Evolutionary conservation across 1,140 invertebrate species (phyloP), one percentile per base, ranked within the genome.

Genomic region (Dolichoris vasculosae): DNA sequence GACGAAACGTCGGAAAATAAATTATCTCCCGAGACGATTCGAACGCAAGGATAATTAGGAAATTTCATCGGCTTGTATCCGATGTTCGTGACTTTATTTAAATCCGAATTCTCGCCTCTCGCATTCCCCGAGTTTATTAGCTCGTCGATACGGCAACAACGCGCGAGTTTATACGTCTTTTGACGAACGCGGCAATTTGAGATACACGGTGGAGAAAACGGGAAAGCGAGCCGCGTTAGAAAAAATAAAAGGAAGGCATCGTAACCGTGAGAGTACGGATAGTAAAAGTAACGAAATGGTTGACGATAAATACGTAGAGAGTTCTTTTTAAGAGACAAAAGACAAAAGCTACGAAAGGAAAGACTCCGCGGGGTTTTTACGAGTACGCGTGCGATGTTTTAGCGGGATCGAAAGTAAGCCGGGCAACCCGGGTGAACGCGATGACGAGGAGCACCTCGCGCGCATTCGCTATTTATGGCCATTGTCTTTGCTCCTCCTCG

Each of bases 381-480:
- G 30, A 67, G 63, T n/a, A 32, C 63, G 63, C 32, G 38, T 73
- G 35, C 40, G 26, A 23, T 40, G 38, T 43, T 73, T n/a, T 40
- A 43, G 38, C 38, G 38, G 69, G 40, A 73, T 73, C 40, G 35
- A 73, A 73, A 20, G 20, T 43, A 73, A 26, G 63, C 30, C 11
- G 11, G n/a, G n/a, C 63, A 13, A 6, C 63, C 11, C 26, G 13
- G 59, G 59, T 26, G 59, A n/a, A 1, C 9, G 23, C 40, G 73
- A 51, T 20, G 76, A 59, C n/a, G 46, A 35, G 30, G 46, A 51
- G 23, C 76, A 63, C 38, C 38, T 78, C 46, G 32, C 59, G 48
- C 17, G 51, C 64, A 51, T 55, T 3, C 55, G 13, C 51, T 79
- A 79, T 79, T 79, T 79, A 79, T 55, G 77, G 77, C 77, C 59